These are phyloP conservation scores for Sminthurides bifidus DNA, from an alignment of 1,140 invertebrate species.

Conservation along the genomic window DNA sequence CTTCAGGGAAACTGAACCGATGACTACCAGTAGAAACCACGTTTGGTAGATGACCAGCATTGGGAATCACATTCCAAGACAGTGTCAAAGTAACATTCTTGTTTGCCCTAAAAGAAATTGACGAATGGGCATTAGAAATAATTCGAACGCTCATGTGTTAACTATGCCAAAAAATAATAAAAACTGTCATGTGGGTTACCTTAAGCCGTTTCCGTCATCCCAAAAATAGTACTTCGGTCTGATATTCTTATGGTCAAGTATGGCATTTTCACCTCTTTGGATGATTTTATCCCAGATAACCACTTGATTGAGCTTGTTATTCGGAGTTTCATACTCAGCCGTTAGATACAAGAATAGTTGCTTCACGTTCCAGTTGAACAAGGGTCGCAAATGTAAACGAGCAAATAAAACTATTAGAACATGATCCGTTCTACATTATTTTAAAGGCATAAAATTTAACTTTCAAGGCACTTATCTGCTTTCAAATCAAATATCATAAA, in stretches of 20 bases:
- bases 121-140: not conserved
- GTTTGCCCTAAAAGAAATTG: conserved; percentile 59
- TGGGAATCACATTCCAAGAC: conserved; percentile 97
- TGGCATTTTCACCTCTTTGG: conserved; percentile 77
- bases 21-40: conserved; percentile 69
- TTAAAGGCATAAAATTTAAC: not conserved
- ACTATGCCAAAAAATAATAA: not conserved
- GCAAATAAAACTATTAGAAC: conserved; percentile 31
- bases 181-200: conserved; percentile 44
- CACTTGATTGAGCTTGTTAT: conserved; percentile 85
- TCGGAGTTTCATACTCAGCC: conserved; percentile 83
- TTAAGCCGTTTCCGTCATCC: conserved; percentile 96
- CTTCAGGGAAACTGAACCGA: conserved; percentile 73
- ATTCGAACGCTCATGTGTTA: not conserved
- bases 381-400: conserved; percentile 55
- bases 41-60: conserved; percentile 85
- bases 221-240: conserved; percentile 99
- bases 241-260: conserved; percentile 83
- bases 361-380: conserved; percentile 99
- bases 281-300: conserved; percentile 99
- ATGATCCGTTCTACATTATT: not conserved
- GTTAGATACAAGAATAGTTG: conserved; percentile 93
- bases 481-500: conserved; percentile 89
- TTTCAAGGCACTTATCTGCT: conserved; percentile 50
- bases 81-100: conserved; percentile 85